phyloP scores from a whole-genome alignment of 1,140 invertebrate genomes.

The Octopus sinensis region DNA sequence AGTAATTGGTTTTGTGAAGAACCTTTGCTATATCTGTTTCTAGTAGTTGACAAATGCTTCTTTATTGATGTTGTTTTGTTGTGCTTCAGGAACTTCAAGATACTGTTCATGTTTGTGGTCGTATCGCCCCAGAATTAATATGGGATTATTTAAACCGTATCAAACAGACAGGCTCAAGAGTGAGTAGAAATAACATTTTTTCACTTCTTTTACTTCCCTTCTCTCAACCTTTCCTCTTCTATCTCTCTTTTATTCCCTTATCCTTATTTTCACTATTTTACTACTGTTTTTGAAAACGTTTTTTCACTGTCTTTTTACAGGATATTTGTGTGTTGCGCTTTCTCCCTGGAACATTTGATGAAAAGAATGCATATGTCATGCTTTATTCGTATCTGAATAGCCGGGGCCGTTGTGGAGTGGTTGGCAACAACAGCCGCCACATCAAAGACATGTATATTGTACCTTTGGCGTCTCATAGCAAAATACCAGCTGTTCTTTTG shows the following conservation, averaged over 20 bases:
- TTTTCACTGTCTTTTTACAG: slow-evolving; percentile 44
- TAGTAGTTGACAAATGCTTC: neutral
- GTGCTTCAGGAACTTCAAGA: slow-evolving; percentile 67
- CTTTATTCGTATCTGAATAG: slow-evolving; percentile 85
- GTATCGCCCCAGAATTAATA: slow-evolving; percentile 84
- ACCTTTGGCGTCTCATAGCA: slow-evolving; percentile 74
- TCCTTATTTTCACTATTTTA: too few relatives aligned
- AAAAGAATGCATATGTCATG: slow-evolving; percentile 80
- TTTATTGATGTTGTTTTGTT: neutral
- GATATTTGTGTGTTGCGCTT: slow-evolving; percentile 82
- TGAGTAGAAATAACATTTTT: slow-evolving; percentile 23
- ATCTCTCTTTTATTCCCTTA: too few relatives aligned
- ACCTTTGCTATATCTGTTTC: too few relatives aligned
- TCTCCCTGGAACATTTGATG: slow-evolving; percentile 75
- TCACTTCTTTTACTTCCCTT: too few relatives aligned
- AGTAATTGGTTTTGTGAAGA: too few relatives aligned
- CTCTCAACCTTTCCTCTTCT: too few relatives aligned
- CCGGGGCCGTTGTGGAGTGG: slow-evolving; percentile 70
- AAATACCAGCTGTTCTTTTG: slow-evolving; percentile 67
- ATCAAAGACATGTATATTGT: slow-evolving; percentile 95
- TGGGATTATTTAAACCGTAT: slow-evolving; percentile 92
- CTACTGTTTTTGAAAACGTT: neutral
- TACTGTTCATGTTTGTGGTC: slow-evolving; percentile 83
- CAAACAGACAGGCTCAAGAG: slow-evolving; percentile 69
- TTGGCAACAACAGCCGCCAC: slow-evolving; percentile 67